Conservation (phyloP, 64 coral and sea anemone species). For the Pocillopora damicornis region DNA sequence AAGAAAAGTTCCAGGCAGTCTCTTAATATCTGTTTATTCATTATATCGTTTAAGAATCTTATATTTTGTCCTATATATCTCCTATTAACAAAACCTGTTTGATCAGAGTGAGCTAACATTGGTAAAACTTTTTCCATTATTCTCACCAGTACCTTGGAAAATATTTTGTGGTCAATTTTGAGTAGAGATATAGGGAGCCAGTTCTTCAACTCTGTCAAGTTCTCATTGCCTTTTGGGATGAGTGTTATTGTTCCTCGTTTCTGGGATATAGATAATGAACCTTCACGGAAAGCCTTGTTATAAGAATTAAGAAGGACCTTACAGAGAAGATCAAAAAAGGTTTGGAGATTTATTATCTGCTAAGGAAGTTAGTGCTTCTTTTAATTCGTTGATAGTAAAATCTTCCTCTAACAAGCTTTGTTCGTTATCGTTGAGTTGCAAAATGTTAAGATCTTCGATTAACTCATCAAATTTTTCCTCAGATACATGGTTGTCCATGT, state of each 20-base stretch:
- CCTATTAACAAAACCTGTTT: not conserved
- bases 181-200: not conserved
- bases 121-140: not conserved
- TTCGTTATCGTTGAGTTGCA: not conserved
- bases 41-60: not conserved
- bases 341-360: not conserved
- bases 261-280: not conserved
- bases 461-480: not conserved
- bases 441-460: not conserved
- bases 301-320: not conserved
- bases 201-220: not conserved
- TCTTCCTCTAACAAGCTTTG: not conserved
- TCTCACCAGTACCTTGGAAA: not conserved
- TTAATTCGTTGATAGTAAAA: not conserved
- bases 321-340: not conserved
- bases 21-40: not conserved
- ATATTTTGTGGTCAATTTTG: not conserved
- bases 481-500: not conserved
- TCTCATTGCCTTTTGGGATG: constrained; percentile 36
- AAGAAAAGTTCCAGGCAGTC: not conserved
- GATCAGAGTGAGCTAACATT: not conserved
- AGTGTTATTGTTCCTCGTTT: not conserved
- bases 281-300: not conserved
- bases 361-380: not conserved
- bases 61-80: not conserved